Conservation (phyloP, 2,113 vertebrate species). For the Catharus bicknelli region DNA sequence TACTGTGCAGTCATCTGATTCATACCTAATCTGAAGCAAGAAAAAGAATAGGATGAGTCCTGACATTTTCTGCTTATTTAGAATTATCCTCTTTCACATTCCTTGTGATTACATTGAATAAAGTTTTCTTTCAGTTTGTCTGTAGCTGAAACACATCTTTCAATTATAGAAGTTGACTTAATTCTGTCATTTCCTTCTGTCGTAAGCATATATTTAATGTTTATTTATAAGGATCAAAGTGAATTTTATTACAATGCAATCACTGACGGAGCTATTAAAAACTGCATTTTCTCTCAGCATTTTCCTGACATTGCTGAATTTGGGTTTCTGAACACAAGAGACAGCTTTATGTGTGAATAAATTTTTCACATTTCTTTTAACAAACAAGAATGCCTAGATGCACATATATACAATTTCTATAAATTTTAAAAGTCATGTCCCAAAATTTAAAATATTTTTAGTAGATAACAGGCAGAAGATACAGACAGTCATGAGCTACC, state of each 20-base stretch:
- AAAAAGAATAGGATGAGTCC: background rate
- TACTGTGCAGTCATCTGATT: background rate
- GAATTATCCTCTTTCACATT: constrained; percentile 9
- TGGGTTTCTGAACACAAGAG: background rate
- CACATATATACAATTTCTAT: background rate
- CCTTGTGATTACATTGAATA: constrained; percentile 9
- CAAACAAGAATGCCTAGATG: background rate
- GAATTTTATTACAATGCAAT: constrained; percentile 19
- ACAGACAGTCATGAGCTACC: fast-evolving
- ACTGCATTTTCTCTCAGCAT: background rate
- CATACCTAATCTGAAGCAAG: background rate
- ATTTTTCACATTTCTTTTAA: background rate
- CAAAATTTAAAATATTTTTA: background rate
- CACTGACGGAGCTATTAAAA: background rate
- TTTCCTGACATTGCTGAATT: constrained; percentile 5
- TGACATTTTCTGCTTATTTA: background rate
- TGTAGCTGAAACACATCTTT: background rate
- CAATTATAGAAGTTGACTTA: background rate
- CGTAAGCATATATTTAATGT: background rate
- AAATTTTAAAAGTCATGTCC: background rate
- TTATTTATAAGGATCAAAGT: constrained; percentile 32
- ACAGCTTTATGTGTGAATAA: background rate
- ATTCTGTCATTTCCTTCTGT: constrained; percentile 24
- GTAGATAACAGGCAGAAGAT: background rate
- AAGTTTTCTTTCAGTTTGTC: background rate